Evolutionary conservation across 2,888 invertebrate genomes (phyloP), one percentile per base, ranked within the genome.

Genomic region (Hirudinaria manillensis): DNA sequence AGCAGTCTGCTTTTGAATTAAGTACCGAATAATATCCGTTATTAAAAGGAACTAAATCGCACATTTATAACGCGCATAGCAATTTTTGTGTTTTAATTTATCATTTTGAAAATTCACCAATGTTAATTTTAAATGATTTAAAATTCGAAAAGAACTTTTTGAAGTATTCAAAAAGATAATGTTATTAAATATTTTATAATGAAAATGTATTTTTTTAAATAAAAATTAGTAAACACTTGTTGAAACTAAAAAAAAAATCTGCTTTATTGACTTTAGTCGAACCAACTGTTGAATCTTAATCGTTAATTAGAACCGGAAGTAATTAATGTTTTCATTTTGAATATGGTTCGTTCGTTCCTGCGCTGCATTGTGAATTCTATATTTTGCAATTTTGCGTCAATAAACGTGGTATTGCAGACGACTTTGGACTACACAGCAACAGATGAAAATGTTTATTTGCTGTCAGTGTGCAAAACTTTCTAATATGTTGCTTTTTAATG

Each of bases 221-320:
- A 29, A 68, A 68, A 68, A 68, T 34, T 29, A 19, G 6, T 68
- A 32, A 68, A 68, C 1, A 68, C 29, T 61, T 61, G 24, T 24
- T 61, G 24, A 61, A 61, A 45, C 45, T n/a, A n/a, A n/a, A n/a
- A 45, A 16, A 45, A 45, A 45, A 45, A 45, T 45, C 45, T 6
- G 45, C 6, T 45, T 45, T 45, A 45, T 45, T 45, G 45, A 45
- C 45, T 45, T 45, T 45, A 45, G 45, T 45, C 29, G 29, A n/a
- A 68, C 68, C 34, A 68, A 24, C 36, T 68, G 36, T 34, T 68
- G 36, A 36, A 68, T 68, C 32, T 34, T 68, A 34, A 32, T 68
- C 36, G 68, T 34, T 68, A 68, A 68, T 68, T 68, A 68, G 68
- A 68, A 68, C 68, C 68, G 68, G 68, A 68, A 68, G 68, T 68